Base-by-base conservation (phyloP, 2,113 vertebrate genomes). In the Podarcis muralis region DNA sequence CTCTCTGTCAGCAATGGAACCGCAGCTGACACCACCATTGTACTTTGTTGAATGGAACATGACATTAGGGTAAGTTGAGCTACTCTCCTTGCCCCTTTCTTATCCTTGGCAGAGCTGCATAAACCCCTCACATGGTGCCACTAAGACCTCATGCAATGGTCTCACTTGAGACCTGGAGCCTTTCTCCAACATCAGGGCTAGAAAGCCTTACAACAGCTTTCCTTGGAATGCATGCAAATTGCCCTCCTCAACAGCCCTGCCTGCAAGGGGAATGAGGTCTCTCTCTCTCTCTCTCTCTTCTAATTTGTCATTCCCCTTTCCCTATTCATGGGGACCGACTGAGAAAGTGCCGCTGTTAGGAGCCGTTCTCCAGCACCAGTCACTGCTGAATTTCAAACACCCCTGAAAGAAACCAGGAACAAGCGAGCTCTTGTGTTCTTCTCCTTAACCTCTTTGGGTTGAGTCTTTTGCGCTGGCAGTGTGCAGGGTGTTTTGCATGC, bases 371-470 rank as follows among this genome's bases (percentile, higher is more conserved):
- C 32, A 27, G 62, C 35, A 68, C 81, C 81, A 66, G 62, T 83
- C 37, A 23, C 81, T 83, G 65, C 81, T 68, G 81, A 83, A 81
- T 81, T 81, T 81, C 79, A 81, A 81, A 81, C 65, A 81, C n/a
- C n/a, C 79, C 22, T 9, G 2, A 35, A 83, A 40, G 62, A 68
- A 68, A 43, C 13, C 6, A 7, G 2, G 35, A 68, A 83, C 81
- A 83, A 83, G 62, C 35, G 43, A 35, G 22, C 81, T 83, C 62
- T 83, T 83, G 81, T 68, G 81, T 83, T 37, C 65, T 30, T 30
- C 65, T 3, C 43, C 35, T 68, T 68, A 83, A 83, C 62, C 81
- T 83, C 81, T 69, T 81, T 43, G 62, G 65, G 66, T 8, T 40
- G 25, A 69, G 4, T 43, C 65, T 43, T 30, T 83, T 68, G 13